Evolutionary conservation across 1,140 invertebrate genomes (phyloP).

Genomic region (Calliphora vicina): DNA sequence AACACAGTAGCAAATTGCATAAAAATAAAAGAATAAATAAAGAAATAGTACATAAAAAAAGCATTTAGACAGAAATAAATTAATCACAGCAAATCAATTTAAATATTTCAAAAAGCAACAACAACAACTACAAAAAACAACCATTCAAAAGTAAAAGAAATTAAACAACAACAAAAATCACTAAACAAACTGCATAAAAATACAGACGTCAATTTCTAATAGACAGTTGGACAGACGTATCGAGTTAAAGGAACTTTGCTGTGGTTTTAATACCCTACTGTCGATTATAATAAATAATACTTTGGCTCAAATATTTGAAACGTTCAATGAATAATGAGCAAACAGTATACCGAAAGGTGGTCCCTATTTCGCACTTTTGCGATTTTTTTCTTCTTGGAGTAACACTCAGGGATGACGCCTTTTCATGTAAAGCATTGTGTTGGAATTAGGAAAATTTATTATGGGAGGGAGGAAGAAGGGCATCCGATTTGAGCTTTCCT

Average conservation of each 20-base stretch:
- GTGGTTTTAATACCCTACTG: background rate
- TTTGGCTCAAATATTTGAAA: no score
- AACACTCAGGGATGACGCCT: no score
- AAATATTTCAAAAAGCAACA: background rate
- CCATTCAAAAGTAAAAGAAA: background rate
- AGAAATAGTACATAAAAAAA: background rate
- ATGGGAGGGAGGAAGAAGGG: no score
- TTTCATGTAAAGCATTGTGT: no score
- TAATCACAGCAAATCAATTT: conserved; percentile 10
- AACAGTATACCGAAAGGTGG: no score
- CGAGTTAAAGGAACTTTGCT: background rate
- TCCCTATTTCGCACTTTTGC: no score
- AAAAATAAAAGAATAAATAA: background rate
- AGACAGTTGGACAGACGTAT: background rate
- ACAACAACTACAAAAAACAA: background rate
- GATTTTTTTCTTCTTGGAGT: no score
- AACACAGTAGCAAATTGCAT: background rate
- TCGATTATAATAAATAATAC: no score
- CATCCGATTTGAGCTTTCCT: no score
- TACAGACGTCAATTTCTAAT: background rate
- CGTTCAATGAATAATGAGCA: no score
- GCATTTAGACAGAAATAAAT: background rate
- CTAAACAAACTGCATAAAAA: background rate
- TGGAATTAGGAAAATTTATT: no score
- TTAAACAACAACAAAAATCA: background rate